These are phyloP conservation scores for Rhaphigaster nebulosa DNA, from an alignment of 2,888 invertebrate genomes.

Conservation along the genomic window DNA sequence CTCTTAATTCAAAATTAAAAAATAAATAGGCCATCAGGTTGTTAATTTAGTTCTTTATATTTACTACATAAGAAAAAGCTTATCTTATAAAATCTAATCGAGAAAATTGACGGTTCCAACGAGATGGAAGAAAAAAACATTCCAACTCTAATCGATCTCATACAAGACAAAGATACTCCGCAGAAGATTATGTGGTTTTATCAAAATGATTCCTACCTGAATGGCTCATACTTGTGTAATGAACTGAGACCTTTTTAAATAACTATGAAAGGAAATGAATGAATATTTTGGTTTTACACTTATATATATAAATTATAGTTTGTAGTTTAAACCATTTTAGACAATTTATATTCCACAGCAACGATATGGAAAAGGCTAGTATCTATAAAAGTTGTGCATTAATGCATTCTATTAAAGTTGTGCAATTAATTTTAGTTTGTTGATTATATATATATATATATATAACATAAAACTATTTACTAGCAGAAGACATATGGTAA, in stretches of 20 bases:
- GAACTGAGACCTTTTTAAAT: neutral
- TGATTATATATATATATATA: too few species aligned
- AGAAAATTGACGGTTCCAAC: neutral
- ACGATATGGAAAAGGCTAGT: too few species aligned
- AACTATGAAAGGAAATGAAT: neutral
- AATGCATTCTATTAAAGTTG: too few species aligned
- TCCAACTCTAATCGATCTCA: neutral
- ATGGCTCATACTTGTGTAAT: neutral
- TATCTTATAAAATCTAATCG: neutral
- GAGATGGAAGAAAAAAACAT: neutral
- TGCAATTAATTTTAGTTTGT: too few species aligned
- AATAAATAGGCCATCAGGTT: neutral
- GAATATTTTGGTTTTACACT: too few species aligned
- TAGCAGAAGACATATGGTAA: too few species aligned
- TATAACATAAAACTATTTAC: too few species aligned
- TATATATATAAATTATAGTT: too few species aligned
- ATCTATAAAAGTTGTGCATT: too few species aligned
- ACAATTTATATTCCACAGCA: too few species aligned
- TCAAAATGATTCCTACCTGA: neutral
- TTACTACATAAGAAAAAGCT: neutral
- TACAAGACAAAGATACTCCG: neutral
- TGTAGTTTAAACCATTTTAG: too few species aligned
- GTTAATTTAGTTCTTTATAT: neutral
- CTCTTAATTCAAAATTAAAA: too few species aligned
- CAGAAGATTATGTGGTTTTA: conserved; percentile 34